These are phyloP conservation scores for Lasiurus borealis DNA, from an alignment of 2,113 vertebrate genomes.

Conservation along the genomic window DNA sequence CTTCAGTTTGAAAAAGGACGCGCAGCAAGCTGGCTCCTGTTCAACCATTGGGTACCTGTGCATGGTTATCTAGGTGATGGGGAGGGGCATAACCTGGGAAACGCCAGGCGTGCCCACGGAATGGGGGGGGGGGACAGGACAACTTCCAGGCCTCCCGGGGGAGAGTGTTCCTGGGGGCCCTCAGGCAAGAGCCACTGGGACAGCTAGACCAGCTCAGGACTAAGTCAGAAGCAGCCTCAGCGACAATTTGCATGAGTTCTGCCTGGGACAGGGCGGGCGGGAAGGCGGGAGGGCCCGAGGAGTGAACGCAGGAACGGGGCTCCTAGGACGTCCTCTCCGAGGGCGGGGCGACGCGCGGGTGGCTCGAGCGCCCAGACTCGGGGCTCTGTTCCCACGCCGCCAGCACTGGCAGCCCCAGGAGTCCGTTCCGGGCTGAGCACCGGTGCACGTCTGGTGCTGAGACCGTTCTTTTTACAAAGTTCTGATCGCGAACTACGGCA, in stretches of 20 bases:
- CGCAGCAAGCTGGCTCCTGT: rapidly evolving
- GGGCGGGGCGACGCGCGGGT: rapidly evolving
- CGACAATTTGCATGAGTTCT: rapidly evolving
- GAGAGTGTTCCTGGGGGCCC: background rate
- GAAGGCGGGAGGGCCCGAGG: background rate
- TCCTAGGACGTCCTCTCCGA: background rate
- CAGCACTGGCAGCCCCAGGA: background rate
- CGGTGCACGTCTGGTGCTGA: rapidly evolving
- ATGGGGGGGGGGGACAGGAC: background rate
- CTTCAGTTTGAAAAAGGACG: background rate
- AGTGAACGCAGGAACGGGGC: background rate
- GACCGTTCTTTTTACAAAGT: background rate
- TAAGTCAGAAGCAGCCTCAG: rapidly evolving
- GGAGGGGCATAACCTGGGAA: rapidly evolving
- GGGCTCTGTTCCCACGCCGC: too few species aligned
- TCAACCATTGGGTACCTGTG: rapidly evolving
- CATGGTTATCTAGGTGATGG: background rate
- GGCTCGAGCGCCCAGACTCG: too few species aligned
- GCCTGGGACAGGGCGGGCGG: background rate
- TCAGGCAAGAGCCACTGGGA: background rate
- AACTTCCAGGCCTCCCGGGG: rapidly evolving
- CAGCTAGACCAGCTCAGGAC: background rate
- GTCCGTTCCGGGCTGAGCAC: rapidly evolving
- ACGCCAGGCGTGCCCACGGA: background rate
- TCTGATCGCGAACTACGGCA: rapidly evolving